Conservation (phyloP, 2,888 invertebrate species). For the Andrena marginata region DNA sequence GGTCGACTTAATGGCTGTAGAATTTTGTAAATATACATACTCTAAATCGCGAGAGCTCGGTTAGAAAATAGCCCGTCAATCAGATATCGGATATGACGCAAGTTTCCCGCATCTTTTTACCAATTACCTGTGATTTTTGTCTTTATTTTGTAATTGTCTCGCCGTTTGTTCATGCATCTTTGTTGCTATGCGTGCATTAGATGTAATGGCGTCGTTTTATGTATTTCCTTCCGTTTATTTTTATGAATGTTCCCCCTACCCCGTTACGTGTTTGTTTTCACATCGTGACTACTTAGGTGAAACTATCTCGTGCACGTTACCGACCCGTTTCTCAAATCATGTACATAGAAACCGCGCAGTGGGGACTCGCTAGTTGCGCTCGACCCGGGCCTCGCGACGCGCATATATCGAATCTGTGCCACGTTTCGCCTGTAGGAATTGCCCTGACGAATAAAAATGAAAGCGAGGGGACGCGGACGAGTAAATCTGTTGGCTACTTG, state of each 20-base stretch:
- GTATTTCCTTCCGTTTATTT: constrained; percentile 10
- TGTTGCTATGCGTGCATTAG: constrained; percentile 52
- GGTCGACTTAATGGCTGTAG: background rate
- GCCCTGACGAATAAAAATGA: too few relatives aligned
- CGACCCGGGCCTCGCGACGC: too few relatives aligned
- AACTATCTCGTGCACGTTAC: background rate
- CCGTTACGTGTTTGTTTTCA: constrained; percentile 29
- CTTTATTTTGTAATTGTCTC: constrained; percentile 26
- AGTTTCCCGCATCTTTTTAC: constrained; percentile 5
- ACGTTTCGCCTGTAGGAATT: too few relatives aligned
- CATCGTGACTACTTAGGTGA: background rate
- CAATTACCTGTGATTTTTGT: constrained; percentile 42
- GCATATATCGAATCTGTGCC: too few relatives aligned
- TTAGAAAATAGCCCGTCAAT: background rate
- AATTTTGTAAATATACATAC: background rate
- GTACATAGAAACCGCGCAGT: too few relatives aligned
- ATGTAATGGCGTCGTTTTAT: background rate
- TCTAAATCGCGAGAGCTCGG: background rate
- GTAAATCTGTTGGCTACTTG: too few relatives aligned
- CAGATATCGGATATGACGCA: background rate
- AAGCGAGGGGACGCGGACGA: too few relatives aligned
- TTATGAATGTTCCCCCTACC: constrained; percentile 9
- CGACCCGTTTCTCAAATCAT: too few relatives aligned
- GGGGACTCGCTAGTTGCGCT: too few relatives aligned
- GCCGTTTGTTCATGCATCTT: constrained; percentile 44